phyloP scores from a whole-genome alignment of 1,140 invertebrate species.

The Ridgeia piscesae region DNA sequence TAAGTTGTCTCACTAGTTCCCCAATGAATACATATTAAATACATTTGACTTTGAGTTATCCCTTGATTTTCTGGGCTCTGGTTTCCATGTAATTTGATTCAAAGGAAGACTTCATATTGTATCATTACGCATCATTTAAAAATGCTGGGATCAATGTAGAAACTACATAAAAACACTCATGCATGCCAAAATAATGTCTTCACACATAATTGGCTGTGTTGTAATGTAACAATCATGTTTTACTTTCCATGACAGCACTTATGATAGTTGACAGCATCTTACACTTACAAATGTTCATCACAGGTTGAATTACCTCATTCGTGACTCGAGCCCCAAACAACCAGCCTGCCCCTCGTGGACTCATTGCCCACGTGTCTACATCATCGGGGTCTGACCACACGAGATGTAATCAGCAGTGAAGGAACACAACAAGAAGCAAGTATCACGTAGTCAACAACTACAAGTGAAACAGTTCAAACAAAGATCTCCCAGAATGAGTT shows the following conservation, averaged over 20 bases:
- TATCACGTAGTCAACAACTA: background rate
- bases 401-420: slow-evolving; percentile 67
- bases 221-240: no score
- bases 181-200: background rate
- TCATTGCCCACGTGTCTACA: slow-evolving; percentile 88
- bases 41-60: background rate
- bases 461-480: background rate
- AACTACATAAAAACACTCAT: background rate
- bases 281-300: no score
- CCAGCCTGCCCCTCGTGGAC: slow-evolving; percentile 94
- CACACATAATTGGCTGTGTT: background rate
- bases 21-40: no score
- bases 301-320: slow-evolving; percentile 65
- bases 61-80: background rate
- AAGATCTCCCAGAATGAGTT: background rate
- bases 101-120: background rate
- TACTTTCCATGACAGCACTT: no score
- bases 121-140: background rate
- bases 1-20: no score
- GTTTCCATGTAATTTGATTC: no score
- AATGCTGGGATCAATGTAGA: background rate
- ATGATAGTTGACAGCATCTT: background rate
- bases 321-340: slow-evolving; percentile 94
- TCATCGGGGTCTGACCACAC: slow-evolving; percentile 99
- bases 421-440: background rate